phyloP scores from a whole-genome alignment of 53 echinoderm and acorn worm species.

The Stichopus horrens region DNA sequence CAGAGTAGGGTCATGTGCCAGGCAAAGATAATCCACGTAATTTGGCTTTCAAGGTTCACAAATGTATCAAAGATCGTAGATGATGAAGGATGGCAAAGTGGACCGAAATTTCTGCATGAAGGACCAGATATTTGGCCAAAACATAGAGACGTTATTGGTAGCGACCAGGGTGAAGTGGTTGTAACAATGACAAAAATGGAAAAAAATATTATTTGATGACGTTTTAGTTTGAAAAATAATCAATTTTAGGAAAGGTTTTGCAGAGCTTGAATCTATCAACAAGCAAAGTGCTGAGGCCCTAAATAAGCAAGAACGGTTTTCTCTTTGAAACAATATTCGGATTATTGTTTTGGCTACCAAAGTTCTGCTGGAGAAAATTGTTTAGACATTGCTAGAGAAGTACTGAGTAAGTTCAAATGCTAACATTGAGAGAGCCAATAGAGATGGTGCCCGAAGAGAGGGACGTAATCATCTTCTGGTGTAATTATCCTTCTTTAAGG shows the following conservation, averaged over 20 bases:
- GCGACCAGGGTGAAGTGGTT: constrained; percentile 15
- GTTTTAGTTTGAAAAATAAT: not conserved
- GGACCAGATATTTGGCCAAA: not conserved
- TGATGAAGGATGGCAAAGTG: constrained; percentile 10
- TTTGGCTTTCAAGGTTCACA: constrained; percentile 49
- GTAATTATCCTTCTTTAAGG: not conserved
- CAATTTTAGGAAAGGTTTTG: constrained; percentile 25
- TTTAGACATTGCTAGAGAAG: constrained; percentile 1
- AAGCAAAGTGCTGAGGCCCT: not conserved
- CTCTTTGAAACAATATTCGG: not conserved
- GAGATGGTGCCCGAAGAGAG: constrained; percentile 30
- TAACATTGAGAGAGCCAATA: constrained; percentile 12
- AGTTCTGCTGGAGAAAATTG: constrained; percentile 5
- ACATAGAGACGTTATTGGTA: constrained; percentile 25
- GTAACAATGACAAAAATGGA: constrained; percentile 4
- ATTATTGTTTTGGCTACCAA: constrained; percentile 4
- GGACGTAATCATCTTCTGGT: constrained; percentile 1
- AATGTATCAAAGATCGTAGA: constrained; percentile 39
- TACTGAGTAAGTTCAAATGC: constrained; percentile 11
- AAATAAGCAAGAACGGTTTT: constrained; percentile 27
- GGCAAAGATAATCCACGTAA: constrained; percentile 55
- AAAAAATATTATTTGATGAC: not conserved
- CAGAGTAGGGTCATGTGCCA: constrained; percentile 57
- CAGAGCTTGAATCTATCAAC: not conserved
- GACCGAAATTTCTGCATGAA: not conserved